Evolutionary conservation across 1,140 invertebrate species (phyloP), one percentile per base, ranked within the genome.

Genomic region (Drosophila kepulauana): DNA sequence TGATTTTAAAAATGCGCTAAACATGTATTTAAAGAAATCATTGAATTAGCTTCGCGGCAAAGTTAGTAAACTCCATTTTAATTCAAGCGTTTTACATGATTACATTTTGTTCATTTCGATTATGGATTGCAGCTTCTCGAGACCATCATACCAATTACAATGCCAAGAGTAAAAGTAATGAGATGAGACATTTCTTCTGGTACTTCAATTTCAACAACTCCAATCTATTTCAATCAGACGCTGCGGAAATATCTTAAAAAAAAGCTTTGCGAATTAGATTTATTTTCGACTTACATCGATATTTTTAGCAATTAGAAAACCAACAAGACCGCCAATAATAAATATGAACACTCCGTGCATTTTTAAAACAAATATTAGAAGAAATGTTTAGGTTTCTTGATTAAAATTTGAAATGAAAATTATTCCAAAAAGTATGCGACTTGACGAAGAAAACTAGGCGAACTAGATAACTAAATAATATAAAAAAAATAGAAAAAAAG

Each of bases 71-170:
- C 2, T 20, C 1, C 1, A 16, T 16, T 16, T 16, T 16, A 1
- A 16, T 16, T 16, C 16, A 16, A 16, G 1, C 1, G 1, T 16
- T 20, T 20, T 20, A 20, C 20, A 3, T 20, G 20, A 20, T 20
- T 20, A 20, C 2, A 20, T 20, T 20, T 20, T 20, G 20, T 20
- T 20, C 3, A 20, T 20, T 20, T 20, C 20, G 20, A 20, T 54
- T 65, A 45, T n/a, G 35, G 49, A 45, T 65, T 45, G 49, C 84
- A 88, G 30, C 57, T 38, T 7, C 71, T 71, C 8, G 71, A 85
- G 0, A 89, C 28, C 16, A 81, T 68, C 61, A 81, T 68, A 25
- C 81, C 85, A 13, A 78, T 45, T 10, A 81, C 45, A 3, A 89
- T 13, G 41, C 85, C 85, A 43, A 89, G n/a, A 1, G 61, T 71